Evolutionary conservation across 2,888 invertebrate genomes (phyloP).

Genomic region (Drosophila greeni): DNA sequence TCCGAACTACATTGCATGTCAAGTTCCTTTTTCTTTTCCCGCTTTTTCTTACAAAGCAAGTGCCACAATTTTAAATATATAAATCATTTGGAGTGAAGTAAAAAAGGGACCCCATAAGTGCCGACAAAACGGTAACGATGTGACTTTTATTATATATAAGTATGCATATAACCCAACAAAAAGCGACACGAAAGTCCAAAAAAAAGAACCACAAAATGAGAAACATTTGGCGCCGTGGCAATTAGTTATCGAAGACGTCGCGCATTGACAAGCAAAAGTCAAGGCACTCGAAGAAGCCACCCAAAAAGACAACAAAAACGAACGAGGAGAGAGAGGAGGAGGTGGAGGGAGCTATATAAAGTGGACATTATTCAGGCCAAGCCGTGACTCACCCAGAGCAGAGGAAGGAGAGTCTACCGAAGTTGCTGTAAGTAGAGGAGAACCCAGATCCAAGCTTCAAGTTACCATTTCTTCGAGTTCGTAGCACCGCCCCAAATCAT

Average conservation of each 20-base stretch:
- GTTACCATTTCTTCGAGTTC: not conserved
- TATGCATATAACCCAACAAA: constrained; percentile 16
- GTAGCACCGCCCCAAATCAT: constrained; percentile 64
- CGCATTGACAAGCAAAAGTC: constrained; percentile 72
- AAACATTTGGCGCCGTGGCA: constrained; percentile 71
- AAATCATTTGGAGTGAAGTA: constrained; percentile 31
- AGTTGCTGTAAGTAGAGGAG: constrained; percentile 21
- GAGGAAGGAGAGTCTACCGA: constrained; percentile 20
- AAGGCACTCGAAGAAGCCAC: constrained; percentile 69
- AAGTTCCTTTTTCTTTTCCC: not conserved
- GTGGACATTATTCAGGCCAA: constrained; percentile 36
- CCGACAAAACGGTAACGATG: constrained; percentile 66
- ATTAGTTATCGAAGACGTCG: constrained; percentile 73
- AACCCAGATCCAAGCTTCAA: not conserved
- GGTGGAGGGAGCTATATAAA: constrained; percentile 44
- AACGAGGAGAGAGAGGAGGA: not conserved
- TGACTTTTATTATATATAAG: constrained; percentile 63
- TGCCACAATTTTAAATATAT: constrained; percentile 45
- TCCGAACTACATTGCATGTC: constrained; percentile 49
- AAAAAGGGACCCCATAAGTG: constrained; percentile 1
- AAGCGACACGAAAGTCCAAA: constrained; percentile 14
- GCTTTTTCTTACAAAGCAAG: constrained; percentile 24
- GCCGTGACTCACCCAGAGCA: constrained; percentile 31
- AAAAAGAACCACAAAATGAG: constrained; percentile 34
- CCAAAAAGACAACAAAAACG: constrained; percentile 47